Evolutionary conservation across 2,113 vertebrate species (phyloP).

Genomic region (Centropus bengalensis): DNA sequence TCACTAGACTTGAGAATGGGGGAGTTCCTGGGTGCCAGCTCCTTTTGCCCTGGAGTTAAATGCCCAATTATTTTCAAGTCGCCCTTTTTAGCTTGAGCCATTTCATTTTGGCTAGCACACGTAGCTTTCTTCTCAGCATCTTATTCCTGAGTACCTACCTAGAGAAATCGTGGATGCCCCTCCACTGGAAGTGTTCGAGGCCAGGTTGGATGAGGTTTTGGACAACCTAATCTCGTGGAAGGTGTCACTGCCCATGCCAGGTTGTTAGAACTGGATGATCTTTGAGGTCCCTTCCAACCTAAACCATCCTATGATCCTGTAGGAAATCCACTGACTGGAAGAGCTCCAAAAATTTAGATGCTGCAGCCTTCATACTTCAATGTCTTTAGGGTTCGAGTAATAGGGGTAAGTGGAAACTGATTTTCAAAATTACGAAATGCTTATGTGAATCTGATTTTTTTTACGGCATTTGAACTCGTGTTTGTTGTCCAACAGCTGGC

Average conservation of each 20-base stretch:
- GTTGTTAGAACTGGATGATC: no score
- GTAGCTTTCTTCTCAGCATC: not conserved
- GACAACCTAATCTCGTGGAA: no score
- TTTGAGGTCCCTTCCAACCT: no score
- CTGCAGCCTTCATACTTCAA: rapidly evolving
- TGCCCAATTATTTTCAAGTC: not conserved
- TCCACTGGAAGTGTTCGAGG: no score
- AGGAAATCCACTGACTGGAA: not conserved
- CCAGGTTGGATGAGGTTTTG: no score
- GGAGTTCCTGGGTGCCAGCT: not conserved
- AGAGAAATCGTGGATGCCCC: no score
- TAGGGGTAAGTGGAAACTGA: not conserved
- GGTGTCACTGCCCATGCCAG: no score
- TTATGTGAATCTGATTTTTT: not conserved
- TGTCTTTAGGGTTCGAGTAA: not conserved
- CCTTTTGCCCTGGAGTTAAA: not conserved
- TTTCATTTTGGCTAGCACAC: not conserved
- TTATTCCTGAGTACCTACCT: not conserved
- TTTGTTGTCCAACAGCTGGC: not conserved
- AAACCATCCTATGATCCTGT: no score
- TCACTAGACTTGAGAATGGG: not conserved
- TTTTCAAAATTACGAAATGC: not conserved
- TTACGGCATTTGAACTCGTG: not conserved
- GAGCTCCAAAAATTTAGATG: not conserved
- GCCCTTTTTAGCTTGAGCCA: not conserved